A percentile compares a stretch with the other conserved stretches of the same genome.
These are phyloP conservation scores for Leptinotarsa rubiginosa DNA, from an alignment of 2,888 invertebrate genomes.

Conservation along the genomic window DNA sequence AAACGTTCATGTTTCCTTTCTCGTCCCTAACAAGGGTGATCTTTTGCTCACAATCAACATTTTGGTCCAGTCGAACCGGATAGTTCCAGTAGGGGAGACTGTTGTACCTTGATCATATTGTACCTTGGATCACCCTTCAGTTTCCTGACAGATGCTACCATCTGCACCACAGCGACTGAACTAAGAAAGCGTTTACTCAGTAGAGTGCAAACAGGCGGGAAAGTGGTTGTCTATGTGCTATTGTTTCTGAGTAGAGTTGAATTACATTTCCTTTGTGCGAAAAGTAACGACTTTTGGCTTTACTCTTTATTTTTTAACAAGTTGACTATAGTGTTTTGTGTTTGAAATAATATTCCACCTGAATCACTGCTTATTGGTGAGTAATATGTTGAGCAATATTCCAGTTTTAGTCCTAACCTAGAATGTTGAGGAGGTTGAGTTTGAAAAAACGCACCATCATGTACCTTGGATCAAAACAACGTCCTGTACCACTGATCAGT, in stretches of 20 bases:
- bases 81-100: too few species aligned
- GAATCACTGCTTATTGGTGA: slow-evolving; percentile 8
- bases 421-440: slow-evolving; percentile 8
- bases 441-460: slow-evolving; percentile 9
- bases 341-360: slow-evolving; percentile 4
- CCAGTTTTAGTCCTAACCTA: slow-evolving; percentile 5
- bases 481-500: neutral
- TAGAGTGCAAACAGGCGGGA: neutral
- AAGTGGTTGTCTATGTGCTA: slow-evolving; percentile 10
- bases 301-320: neutral
- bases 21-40: too few species aligned
- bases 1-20: too few species aligned
- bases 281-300: neutral
- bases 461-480: neutral
- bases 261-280: neutral
- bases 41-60: too few species aligned
- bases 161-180: neutral
- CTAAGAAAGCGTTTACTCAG: neutral
- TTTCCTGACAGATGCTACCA: neutral
- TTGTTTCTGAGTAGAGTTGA: neutral
- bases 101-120: neutral
- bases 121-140: neutral
- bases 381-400: neutral
- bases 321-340: slow-evolving; percentile 14
- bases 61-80: too few species aligned